phyloP scores from a whole-genome alignment of 2,888 invertebrate genomes.

The Callimorpha dominula region DNA sequence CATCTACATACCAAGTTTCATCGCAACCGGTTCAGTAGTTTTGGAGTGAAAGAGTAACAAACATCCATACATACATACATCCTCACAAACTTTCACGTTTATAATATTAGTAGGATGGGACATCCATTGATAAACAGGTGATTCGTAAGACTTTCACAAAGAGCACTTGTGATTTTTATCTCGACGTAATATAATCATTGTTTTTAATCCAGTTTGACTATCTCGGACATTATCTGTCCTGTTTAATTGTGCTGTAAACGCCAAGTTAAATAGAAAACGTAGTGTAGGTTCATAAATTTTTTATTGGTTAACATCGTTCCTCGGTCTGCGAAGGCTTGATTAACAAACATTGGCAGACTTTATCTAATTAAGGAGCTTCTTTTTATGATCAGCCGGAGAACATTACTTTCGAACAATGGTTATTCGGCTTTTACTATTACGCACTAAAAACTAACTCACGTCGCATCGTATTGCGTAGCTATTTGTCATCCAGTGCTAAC shows the following conservation, averaged over 20 bases:
- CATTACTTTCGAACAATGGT: conserved; percentile 24
- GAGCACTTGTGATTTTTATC: background rate
- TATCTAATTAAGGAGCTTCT: conserved; percentile 40
- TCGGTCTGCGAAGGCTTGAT: conserved; percentile 32
- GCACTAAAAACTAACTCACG: conserved; percentile 7
- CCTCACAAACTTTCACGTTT: too few relatives aligned
- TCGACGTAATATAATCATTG: background rate
- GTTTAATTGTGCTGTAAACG: conserved; percentile 36
- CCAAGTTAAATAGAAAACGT: conserved; percentile 49
- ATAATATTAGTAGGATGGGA: too few relatives aligned
- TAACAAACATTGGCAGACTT: conserved; percentile 38
- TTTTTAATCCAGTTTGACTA: conserved; percentile 32
- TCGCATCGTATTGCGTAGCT: background rate
- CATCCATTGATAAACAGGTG: background rate
- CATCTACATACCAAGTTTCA: too few relatives aligned
- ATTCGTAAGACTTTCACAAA: background rate
- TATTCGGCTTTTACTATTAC: conserved; percentile 17
- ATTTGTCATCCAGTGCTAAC: background rate
- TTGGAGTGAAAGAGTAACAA: too few relatives aligned
- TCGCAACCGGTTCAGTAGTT: too few relatives aligned
- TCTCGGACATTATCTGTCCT: conserved; percentile 21
- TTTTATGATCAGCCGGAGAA: conserved; percentile 46
- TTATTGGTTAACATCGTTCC: conserved; percentile 39
- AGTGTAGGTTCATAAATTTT: conserved; percentile 41
- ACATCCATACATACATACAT: too few relatives aligned